Evolutionary conservation across 2,113 vertebrate species (phyloP), one percentile per base, ranked within the genome.

Genomic region (Oreocharis arfaki): DNA sequence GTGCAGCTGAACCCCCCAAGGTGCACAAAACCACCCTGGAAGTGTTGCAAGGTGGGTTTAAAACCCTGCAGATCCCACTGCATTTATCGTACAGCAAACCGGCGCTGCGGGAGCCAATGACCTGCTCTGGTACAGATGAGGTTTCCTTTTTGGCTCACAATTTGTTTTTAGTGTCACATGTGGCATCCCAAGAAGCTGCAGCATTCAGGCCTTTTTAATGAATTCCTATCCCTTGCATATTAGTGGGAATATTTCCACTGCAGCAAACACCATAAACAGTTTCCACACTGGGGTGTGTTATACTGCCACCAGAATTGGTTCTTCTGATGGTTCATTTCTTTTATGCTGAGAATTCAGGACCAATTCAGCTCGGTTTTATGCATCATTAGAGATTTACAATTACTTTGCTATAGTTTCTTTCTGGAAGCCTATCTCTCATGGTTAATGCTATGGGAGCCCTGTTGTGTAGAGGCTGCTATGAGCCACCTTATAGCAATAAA

Each of bases 301-400:
- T 96, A 93, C 71, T 93, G 94, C 91, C 86, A 95, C 90, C 93
- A 93, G 94, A 96, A 97, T 95, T 95, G 93, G 93, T 95, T 96
- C 93, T 94, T 97, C 95, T 75, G 95, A 96, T 95, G 96, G 89
- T 95, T 97, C 94, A 96, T 97, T 97, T 97, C 92, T 96, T 97
- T 97, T 95, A 87, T 93, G 96, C 94, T 93, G 96, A 96, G 93
- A 95, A 96, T 95, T 97, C 93, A 85, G 93, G 95, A 67, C 96
- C 96, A 95, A 97, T 97, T 96, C 93, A 93, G 93, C 88, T 92
- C 35, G 65, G 90, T 94, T 97, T 97, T 97, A 97, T 97, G 97
- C 97, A 97, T 97, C 97, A 97, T 97, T 98, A 97, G 96, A 97
- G 93, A 96, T 95, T 97, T 87, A 97, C 97, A 97, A 97, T 97